These are phyloP conservation scores for Meteorus sp. DNA, from an alignment of 1,140 invertebrate genomes.

Conservation along the genomic window DNA sequence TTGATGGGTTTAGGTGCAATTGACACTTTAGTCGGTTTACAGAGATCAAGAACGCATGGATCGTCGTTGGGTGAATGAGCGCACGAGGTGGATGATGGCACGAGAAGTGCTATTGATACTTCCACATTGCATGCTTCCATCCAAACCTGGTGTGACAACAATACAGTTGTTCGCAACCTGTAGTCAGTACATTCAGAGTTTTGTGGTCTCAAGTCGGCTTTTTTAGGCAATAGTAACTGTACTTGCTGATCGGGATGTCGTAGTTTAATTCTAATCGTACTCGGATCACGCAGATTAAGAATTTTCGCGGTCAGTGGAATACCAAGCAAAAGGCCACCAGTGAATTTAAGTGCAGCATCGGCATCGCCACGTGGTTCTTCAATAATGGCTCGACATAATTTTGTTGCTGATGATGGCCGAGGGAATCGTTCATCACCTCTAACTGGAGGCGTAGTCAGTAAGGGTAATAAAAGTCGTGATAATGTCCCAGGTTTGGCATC, in stretches of 20 bases:
- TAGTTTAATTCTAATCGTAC: conserved; percentile 77
- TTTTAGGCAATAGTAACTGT: conserved; percentile 77
- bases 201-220: conserved; percentile 67
- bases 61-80: conserved; percentile 61
- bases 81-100: conserved; percentile 66
- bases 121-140: conserved; percentile 88
- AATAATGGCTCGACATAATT: conserved; percentile 74
- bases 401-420: conserved; percentile 47
- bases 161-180: conserved; percentile 79
- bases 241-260: conserved; percentile 91
- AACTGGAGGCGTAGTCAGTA: conserved; percentile 61
- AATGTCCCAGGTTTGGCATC: conserved; percentile 86
- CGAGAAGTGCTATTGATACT: conserved; percentile 78
- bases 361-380: conserved; percentile 80
- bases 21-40: conserved; percentile 87
- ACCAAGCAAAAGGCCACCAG: conserved; percentile 85
- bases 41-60: conserved; percentile 77
- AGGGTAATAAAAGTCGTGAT: conserved; percentile 76
- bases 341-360: conserved; percentile 89
- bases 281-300: conserved; percentile 73
- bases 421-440: conserved; percentile 55
- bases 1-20: conserved; percentile 87
- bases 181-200: conserved; percentile 63
- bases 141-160: conserved; percentile 89
- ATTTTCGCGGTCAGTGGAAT: conserved; percentile 86